phyloP scores from a whole-genome alignment of 2,113 vertebrate genomes.

The Apeltes quadracus region DNA sequence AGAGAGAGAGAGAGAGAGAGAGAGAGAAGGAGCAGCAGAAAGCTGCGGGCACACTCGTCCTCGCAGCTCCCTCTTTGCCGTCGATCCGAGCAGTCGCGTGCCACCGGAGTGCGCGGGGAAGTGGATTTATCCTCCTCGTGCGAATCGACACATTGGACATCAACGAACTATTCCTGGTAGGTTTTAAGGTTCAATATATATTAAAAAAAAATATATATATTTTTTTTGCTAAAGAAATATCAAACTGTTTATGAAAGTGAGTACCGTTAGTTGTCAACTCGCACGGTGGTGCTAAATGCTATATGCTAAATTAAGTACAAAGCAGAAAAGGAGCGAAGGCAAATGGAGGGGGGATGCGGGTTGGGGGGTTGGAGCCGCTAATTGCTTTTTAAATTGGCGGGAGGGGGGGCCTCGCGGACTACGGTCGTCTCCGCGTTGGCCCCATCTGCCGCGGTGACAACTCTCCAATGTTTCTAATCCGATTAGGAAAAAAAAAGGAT shows the following conservation, averaged over 20 bases:
- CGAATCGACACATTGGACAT: slow-evolving; percentile 45
- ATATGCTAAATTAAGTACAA: slow-evolving; percentile 7
- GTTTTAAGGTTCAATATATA: not conserved
- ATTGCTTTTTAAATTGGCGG: slow-evolving; percentile 63
- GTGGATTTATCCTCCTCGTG: slow-evolving; percentile 64
- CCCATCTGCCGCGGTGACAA: slow-evolving; percentile 64
- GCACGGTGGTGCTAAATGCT: not conserved
- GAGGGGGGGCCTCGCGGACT: slow-evolving; percentile 25
- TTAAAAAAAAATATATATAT: too few relatives aligned
- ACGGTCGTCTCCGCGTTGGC: slow-evolving; percentile 15
- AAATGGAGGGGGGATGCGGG: slow-evolving; percentile 37
- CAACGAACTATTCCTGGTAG: slow-evolving; percentile 55
- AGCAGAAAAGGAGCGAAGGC: slow-evolving; percentile 32
- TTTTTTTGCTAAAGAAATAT: not conserved
- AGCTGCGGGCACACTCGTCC: slow-evolving; percentile 46
- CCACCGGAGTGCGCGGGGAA: slow-evolving; percentile 59
- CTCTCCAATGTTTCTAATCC: slow-evolving; percentile 66
- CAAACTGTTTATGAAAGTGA: slow-evolving; percentile 15
- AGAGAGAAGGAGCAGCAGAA: slow-evolving; percentile 64
- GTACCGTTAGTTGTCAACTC: slow-evolving; percentile 11
- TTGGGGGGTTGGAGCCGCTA: slow-evolving; percentile 47
- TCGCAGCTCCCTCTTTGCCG: slow-evolving; percentile 42
- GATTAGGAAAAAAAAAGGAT: slow-evolving; percentile 48
- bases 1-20: slow-evolving; percentile 53
- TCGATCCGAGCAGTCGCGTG: slow-evolving; percentile 52